Conservation (phyloP, 2,888 invertebrate genomes). For the Agrochola macilenta region DNA sequence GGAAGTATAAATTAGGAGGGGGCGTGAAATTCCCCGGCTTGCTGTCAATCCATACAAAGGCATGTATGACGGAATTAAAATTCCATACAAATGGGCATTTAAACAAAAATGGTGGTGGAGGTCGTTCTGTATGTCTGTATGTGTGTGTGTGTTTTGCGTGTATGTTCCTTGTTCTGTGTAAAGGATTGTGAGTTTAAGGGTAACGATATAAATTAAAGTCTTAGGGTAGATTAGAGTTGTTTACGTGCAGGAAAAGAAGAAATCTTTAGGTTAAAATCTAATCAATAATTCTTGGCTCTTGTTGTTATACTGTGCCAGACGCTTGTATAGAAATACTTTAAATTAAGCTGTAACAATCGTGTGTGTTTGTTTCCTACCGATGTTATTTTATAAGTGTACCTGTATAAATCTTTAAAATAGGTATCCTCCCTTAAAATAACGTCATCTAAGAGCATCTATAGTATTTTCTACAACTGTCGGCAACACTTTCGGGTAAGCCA, state of each 20-base stretch:
- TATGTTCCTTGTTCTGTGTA: conserved; percentile 23
- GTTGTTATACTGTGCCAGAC: neutral
- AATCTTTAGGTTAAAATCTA: conserved; percentile 38
- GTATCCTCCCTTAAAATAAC: neutral
- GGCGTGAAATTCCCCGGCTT: conserved; percentile 84
- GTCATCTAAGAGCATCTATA: conserved; percentile 3
- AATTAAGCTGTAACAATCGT: neutral
- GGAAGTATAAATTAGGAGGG: conserved; percentile 86
- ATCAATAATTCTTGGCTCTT: conserved; percentile 17
- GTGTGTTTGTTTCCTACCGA: neutral
- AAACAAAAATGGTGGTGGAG: conserved; percentile 38
- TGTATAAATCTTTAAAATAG: neutral
- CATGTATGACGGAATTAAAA: conserved; percentile 82
- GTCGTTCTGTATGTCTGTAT: conserved; percentile 3
- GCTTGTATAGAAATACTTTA: conserved; percentile 2
- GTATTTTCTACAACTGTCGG: conserved; percentile 42
- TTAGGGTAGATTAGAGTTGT: conserved; percentile 54
- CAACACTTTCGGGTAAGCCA: conserved; percentile 45
- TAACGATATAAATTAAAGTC: conserved; percentile 54
- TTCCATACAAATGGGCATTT: conserved; percentile 72
- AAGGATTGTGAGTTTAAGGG: conserved; percentile 25
- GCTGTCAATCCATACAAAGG: conserved; percentile 80
- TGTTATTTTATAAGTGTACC: neutral
- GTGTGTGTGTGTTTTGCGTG: conserved; percentile 30
- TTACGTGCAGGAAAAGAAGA: conserved; percentile 31